Evolutionary conservation across 2,113 vertebrate genomes (phyloP).

Genomic region (Dasyurus viverrinus): DNA sequence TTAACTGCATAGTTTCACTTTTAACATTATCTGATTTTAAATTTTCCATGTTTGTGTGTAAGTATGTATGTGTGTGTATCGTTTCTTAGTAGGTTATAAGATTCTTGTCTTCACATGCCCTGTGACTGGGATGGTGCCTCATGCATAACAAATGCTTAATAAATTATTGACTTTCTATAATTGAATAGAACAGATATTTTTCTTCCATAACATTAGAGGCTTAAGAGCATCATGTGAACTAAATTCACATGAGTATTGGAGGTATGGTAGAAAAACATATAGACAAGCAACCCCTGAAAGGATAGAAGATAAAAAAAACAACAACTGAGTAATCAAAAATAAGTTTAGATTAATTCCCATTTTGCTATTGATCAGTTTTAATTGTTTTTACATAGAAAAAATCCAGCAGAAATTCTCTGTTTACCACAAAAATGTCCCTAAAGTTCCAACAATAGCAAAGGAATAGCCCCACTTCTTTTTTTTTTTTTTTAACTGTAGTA

Average conservation of each 20-base stretch:
- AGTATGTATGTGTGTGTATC: not conserved
- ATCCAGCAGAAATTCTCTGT: not conserved
- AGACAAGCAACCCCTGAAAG: not conserved
- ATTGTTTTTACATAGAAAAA: not conserved
- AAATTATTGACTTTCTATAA: not conserved
- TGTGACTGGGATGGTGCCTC: not conserved
- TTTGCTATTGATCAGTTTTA: not conserved
- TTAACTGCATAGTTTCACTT: not conserved
- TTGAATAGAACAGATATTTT: not conserved
- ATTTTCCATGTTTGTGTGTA: not conserved
- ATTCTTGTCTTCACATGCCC: not conserved
- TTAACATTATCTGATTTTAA: not conserved
- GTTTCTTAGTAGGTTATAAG: not conserved
- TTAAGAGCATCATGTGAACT: not conserved
- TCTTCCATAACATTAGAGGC: not conserved
- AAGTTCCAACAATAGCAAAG: not conserved
- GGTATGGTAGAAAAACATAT: not conserved
- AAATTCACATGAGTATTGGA: rapidly evolving
- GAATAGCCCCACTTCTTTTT: not conserved
- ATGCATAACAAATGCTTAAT: not conserved
- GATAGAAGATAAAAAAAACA: not conserved
- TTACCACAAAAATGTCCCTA: not conserved
- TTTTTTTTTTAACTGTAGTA: not conserved
- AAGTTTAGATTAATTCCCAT: slow-evolving; percentile 15
- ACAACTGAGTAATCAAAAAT: not conserved